These are phyloP conservation scores for Flexamia atlantica DNA, from an alignment of 2,888 invertebrate genomes.

Conservation along the genomic window DNA sequence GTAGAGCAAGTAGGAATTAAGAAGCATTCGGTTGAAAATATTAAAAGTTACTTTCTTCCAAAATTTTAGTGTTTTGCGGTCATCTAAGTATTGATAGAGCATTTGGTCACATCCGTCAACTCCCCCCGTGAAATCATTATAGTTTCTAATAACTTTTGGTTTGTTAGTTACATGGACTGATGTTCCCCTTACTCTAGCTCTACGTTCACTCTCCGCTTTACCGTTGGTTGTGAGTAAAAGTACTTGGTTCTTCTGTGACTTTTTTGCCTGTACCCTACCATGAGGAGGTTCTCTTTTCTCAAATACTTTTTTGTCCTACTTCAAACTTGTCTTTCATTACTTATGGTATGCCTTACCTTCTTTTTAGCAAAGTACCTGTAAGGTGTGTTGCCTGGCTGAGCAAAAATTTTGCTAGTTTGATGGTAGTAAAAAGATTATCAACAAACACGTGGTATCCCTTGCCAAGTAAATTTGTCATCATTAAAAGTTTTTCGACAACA, in stretches of 20 bases:
- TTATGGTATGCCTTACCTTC: conserved; percentile 47
- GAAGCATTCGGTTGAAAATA: conserved; percentile 12
- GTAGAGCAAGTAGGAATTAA: conserved; percentile 33
- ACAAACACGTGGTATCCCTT: conserved; percentile 49
- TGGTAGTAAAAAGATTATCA: conserved; percentile 52
- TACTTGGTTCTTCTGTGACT: conserved; percentile 45
- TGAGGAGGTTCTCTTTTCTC: conserved; percentile 39
- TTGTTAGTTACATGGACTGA: neutral
- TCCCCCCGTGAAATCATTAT: conserved; percentile 52
- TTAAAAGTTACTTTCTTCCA: conserved; percentile 52
- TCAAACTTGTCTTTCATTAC: conserved; percentile 33
- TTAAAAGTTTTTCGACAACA: conserved; percentile 49
- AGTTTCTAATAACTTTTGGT: conserved; percentile 38
- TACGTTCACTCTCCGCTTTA: conserved; percentile 30
- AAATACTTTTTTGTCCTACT: conserved; percentile 57
- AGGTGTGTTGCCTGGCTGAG: conserved; percentile 33
- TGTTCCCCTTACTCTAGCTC: neutral
- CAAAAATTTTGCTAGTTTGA: conserved; percentile 44
- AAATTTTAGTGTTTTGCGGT: neutral
- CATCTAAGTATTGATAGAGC: conserved; percentile 41
- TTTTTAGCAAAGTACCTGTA: conserved; percentile 47
- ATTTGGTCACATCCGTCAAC: conserved; percentile 26
- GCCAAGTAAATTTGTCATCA: conserved; percentile 26
- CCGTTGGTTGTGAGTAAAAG: conserved; percentile 37
- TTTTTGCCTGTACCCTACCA: conserved; percentile 55